Conservation (phyloP, 2,888 invertebrate genomes). For the Ectemnius continuus region DNA sequence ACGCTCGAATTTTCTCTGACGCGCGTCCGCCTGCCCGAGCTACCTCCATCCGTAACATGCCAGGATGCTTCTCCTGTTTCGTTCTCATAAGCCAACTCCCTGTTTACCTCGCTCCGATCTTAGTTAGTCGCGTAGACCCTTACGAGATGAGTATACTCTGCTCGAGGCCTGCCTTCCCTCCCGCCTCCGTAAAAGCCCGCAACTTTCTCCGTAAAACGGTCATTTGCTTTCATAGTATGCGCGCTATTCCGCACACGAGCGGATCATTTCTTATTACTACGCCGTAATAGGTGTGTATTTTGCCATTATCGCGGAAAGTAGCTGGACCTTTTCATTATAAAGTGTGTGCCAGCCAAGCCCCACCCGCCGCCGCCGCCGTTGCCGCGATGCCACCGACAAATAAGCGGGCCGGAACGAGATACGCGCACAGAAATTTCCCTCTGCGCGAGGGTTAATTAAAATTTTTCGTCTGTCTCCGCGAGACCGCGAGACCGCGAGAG, state of each 20-base stretch:
- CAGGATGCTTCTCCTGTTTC: not conserved
- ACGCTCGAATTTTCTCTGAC: conserved; percentile 21
- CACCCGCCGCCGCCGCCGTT: not conserved
- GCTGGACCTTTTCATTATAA: not conserved
- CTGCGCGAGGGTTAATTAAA: too few species aligned
- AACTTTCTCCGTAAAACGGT: not conserved
- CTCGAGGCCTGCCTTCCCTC: too few species aligned
- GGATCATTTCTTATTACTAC: not conserved
- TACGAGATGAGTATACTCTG: conserved; percentile 7
- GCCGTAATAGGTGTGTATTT: not conserved
- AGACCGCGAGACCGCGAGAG: not conserved
- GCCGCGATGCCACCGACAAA: too few species aligned
- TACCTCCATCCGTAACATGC: not conserved
- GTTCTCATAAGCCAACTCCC: not conserved
- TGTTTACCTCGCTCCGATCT: not conserved
- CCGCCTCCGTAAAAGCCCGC: not conserved
- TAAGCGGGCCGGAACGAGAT: too few species aligned
- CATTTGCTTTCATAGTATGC: conserved; percentile 7
- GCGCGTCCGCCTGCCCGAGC: conserved; percentile 17
- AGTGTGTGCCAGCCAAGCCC: not conserved
- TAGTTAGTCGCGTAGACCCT: not conserved
- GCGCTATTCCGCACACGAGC: not conserved
- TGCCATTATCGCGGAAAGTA: conserved; percentile 1
- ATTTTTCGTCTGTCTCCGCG: too few species aligned
- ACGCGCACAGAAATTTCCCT: too few species aligned